These are phyloP conservation scores for Antitype chi DNA, from an alignment of 2,888 invertebrate species.

Conservation along the genomic window DNA sequence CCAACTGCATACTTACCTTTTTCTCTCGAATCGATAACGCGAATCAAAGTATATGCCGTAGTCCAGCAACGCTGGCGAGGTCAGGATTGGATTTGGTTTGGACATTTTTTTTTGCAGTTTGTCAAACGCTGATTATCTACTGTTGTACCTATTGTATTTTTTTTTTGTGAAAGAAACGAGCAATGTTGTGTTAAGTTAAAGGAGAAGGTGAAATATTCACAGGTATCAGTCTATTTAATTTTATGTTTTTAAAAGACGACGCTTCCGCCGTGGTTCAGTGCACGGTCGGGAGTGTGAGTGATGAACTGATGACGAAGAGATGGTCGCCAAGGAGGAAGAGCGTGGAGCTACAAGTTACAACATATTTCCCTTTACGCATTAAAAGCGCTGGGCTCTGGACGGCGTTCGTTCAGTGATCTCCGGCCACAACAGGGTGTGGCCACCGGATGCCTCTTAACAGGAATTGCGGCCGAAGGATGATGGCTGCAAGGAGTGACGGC, in stretches of 20 bases:
- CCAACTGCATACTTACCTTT: too few species aligned
- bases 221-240: too few species aligned
- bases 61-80: neutral
- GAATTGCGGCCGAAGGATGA: neutral
- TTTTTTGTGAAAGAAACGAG: too few species aligned
- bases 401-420: neutral
- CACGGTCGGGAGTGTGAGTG: neutral
- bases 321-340: neutral
- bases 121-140: too few species aligned
- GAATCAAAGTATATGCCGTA: neutral
- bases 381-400: neutral
- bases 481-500: neutral
- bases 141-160: too few species aligned
- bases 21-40: too few species aligned
- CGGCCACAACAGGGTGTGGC: neutral
- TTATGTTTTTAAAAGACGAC: neutral
- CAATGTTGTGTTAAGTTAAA: too few species aligned
- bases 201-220: too few species aligned
- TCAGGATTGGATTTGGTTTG: too few species aligned
- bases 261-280: neutral
- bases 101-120: too few species aligned
- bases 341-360: neutral
- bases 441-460: neutral
- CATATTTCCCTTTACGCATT: neutral
- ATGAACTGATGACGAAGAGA: too few species aligned